Conservation (phyloP, 2,888 invertebrate species). For the Nebria brevicollis region DNA sequence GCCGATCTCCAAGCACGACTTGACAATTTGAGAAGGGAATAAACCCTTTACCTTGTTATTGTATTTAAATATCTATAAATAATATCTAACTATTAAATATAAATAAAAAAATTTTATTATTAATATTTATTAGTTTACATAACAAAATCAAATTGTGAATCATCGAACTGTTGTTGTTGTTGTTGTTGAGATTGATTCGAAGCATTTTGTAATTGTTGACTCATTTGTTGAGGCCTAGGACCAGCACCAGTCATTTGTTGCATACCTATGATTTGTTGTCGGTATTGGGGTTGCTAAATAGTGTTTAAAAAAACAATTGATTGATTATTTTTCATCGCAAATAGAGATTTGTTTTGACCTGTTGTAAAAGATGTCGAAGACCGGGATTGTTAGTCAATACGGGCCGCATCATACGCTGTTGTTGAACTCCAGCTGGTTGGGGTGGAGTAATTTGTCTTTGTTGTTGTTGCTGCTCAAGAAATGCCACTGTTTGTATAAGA, state of each 20-base stretch:
- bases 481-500: background rate
- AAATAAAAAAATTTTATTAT: conserved; percentile 40
- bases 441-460: conserved; percentile 59
- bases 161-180: conserved; percentile 62
- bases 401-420: conserved; percentile 79
- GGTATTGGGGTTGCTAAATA: conserved; percentile 72
- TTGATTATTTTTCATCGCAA: too few relatives aligned
- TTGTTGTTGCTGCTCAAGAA: conserved; percentile 55
- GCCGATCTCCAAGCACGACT: conserved; percentile 97
- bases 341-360: conserved; percentile 66
- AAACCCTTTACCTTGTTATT: conserved; percentile 53
- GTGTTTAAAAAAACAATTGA: too few relatives aligned
- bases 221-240: conserved; percentile 63
- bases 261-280: conserved; percentile 70
- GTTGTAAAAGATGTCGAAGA: conserved; percentile 81
- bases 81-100: conserved; percentile 24
- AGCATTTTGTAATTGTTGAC: conserved; percentile 61
- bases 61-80: conserved; percentile 5
- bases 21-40: conserved; percentile 92
- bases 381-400: conserved; percentile 80
- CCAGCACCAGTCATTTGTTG: conserved; percentile 66
- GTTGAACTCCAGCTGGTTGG: conserved; percentile 56
- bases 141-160: conserved; percentile 63
- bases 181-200: conserved; percentile 61
- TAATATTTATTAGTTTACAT: conserved; percentile 51